phyloP scores from a whole-genome alignment of 1,140 invertebrate species.

The Dinothrombium tinctorium region DNA sequence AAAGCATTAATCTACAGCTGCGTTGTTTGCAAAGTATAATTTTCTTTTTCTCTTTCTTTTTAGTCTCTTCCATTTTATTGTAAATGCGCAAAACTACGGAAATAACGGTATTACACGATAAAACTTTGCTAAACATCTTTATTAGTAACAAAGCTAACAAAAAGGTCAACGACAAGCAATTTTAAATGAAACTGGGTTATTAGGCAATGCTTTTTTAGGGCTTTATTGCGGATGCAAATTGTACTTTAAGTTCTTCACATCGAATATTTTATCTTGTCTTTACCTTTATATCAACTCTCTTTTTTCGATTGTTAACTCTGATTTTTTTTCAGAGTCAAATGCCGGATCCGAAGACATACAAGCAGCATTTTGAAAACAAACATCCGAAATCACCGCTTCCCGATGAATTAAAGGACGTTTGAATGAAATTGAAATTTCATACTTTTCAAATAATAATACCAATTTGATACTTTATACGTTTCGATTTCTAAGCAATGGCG shows the following conservation, averaged over 20 bases:
- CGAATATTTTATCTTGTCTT: not conserved
- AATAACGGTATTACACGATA: too few species aligned
- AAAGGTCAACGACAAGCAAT: not conserved
- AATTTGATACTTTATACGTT: too few species aligned
- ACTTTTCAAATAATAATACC: too few species aligned
- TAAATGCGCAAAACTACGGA: too few species aligned
- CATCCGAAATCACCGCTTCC: slow-evolving; percentile 91
- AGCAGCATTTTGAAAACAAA: slow-evolving; percentile 98
- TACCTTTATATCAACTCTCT: not conserved
- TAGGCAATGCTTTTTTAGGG: not conserved
- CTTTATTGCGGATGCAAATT: not conserved
- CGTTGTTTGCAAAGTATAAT: slow-evolving; percentile 67
- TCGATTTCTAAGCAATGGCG: too few species aligned
- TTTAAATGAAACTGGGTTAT: not conserved
- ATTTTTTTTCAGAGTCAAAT: slow-evolving; percentile 55
- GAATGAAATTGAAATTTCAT: too few species aligned
- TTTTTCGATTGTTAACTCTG: not conserved
- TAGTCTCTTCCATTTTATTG: too few species aligned
- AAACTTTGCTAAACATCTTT: too few species aligned
- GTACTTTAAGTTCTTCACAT: not conserved
- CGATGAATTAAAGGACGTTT: slow-evolving; percentile 66
- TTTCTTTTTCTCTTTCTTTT: too few species aligned
- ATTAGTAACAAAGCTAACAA: too few species aligned
- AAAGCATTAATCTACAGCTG: slow-evolving; percentile 79
- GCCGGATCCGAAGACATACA: slow-evolving; percentile 98